Percentiles rank a stretch among this genome's conserved stretches.
phyloP scores from a whole-genome alignment of 2,888 invertebrate species.

The Lasioglossum zephyrum region DNA sequence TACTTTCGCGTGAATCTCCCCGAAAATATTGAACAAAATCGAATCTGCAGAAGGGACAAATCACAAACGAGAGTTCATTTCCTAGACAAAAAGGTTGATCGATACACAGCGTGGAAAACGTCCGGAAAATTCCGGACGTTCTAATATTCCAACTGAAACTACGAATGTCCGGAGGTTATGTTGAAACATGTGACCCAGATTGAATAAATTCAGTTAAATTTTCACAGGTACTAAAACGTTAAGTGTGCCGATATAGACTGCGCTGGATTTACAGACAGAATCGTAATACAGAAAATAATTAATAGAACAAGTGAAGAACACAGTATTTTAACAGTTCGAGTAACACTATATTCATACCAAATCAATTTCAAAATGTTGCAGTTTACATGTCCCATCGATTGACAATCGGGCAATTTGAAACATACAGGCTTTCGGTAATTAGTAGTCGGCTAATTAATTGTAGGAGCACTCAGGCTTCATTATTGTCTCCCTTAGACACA shows the following conservation, averaged over 20 bases:
- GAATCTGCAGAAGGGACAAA: background rate
- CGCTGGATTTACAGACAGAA: background rate
- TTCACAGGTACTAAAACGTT: background rate
- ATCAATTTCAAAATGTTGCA: background rate
- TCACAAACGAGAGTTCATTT: background rate
- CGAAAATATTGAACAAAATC: background rate
- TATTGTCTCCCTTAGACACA: background rate
- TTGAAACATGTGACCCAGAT: background rate
- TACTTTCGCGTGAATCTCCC: background rate
- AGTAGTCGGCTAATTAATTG: background rate
- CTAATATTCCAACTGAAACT: background rate
- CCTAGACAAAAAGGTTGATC: background rate
- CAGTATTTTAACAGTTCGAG: background rate
- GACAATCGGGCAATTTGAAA: background rate
- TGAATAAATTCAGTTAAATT: background rate
- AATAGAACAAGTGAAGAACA: background rate
- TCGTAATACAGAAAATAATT: background rate
- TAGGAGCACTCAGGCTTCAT: background rate
- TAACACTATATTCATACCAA: background rate
- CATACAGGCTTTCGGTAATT: background rate
- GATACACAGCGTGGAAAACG: background rate
- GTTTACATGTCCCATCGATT: background rate
- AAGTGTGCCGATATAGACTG: background rate
- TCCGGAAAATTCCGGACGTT: background rate
- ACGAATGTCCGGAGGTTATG: background rate